Percentiles rank a stretch among this genome's conserved stretches.
Evolutionary conservation across 37 sponge, comb jelly and placozoan species (phyloP).

Genomic region (Theonella swinhoei): DNA sequence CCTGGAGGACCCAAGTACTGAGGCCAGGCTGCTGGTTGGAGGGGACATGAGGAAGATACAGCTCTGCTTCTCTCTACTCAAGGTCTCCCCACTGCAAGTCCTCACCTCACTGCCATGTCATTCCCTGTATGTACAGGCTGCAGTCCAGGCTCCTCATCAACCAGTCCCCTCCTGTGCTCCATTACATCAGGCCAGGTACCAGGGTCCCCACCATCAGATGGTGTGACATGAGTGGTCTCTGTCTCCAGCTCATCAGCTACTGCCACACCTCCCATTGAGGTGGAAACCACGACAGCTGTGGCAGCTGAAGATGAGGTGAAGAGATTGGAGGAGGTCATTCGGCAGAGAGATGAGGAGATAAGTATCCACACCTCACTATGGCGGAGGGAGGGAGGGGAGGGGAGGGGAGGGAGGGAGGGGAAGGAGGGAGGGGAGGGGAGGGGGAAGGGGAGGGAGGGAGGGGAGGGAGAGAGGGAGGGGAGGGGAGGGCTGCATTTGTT

Average conservation of each 20-base stretch:
- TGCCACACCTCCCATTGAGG: too few relatives aligned
- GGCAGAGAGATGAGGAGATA: slow-evolving; percentile 96
- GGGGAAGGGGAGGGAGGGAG: too few relatives aligned
- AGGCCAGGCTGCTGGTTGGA: slow-evolving; percentile 74
- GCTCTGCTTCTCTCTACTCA: slow-evolving; percentile 84
- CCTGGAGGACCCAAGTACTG: slow-evolving; percentile 68
- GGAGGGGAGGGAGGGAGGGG: too few relatives aligned
- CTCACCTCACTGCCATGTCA: too few relatives aligned
- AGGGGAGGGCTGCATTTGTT: too few relatives aligned
- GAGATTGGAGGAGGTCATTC: slow-evolving; percentile 70
- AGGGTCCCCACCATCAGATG: background rate
- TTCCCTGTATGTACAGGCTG: too few relatives aligned
- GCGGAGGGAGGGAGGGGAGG: too few relatives aligned
- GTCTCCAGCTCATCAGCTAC: too few relatives aligned
- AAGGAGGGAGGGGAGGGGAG: too few relatives aligned
- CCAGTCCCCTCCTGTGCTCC: background rate
- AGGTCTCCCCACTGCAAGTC: slow-evolving; percentile 59
- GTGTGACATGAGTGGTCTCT: too few relatives aligned
- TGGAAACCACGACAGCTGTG: background rate
- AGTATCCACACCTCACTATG: slow-evolving; percentile 56
- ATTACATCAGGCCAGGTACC: too few relatives aligned
- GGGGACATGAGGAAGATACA: slow-evolving; percentile 95
- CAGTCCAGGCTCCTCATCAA: background rate
- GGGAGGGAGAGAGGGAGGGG: too few relatives aligned
- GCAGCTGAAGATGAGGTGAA: slow-evolving; percentile 50